These are phyloP conservation scores for Cataglyphis altisquamis DNA, from an alignment of 2,888 invertebrate genomes.

Conservation along the genomic window DNA sequence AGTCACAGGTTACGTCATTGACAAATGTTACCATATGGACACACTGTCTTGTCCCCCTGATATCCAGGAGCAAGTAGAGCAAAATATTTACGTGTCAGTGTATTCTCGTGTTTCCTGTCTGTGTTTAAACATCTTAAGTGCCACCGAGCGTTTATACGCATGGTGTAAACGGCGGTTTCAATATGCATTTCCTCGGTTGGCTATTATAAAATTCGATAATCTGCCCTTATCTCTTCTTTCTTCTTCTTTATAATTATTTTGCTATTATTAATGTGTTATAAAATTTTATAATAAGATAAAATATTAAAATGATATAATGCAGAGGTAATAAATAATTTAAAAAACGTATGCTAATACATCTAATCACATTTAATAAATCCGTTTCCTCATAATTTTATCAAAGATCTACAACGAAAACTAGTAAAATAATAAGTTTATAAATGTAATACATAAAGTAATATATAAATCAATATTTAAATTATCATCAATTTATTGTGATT, in stretches of 20 bases:
- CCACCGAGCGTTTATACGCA: constrained; percentile 81
- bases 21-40: constrained; percentile 81
- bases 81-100: constrained; percentile 84
- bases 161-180: constrained; percentile 81
- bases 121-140: constrained; percentile 85
- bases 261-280: neutral
- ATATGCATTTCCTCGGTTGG: constrained; percentile 67
- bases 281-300: constrained; percentile 6
- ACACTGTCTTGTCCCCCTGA: constrained; percentile 74
- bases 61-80: constrained; percentile 80
- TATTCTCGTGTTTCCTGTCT: constrained; percentile 85
- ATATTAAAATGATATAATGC: neutral
- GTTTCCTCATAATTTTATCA: neutral
- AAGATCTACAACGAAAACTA: neutral
- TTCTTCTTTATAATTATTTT: neutral
- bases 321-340: neutral
- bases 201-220: constrained; percentile 46
- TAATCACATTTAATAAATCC: neutral
- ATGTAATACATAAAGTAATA: neutral
- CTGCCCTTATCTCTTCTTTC: constrained; percentile 1
- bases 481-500: neutral
- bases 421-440: neutral
- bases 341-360: neutral
- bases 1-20: constrained; percentile 74
- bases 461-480: neutral